Conservation (phyloP, 1,140 invertebrate genomes). For the Phymastichus coffea region DNA sequence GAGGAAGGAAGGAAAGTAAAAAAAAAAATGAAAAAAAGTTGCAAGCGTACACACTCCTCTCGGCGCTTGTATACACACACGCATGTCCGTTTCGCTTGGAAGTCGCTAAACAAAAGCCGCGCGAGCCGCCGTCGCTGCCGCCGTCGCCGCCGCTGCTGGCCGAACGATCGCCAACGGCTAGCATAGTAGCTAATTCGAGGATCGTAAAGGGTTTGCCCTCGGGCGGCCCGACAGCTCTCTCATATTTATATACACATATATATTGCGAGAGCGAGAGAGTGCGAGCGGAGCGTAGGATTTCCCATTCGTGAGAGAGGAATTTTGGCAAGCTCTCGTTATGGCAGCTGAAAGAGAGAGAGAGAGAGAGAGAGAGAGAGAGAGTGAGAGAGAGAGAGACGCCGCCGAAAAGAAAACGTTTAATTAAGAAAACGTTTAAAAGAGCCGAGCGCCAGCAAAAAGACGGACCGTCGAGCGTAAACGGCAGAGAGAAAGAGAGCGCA, state of each 20-base stretch:
- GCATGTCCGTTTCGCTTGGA: no score
- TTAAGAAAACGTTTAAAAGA: slow-evolving; percentile 22
- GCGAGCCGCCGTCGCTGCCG: neutral
- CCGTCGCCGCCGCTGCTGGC: neutral
- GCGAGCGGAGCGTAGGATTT: slow-evolving; percentile 16
- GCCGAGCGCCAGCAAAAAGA: neutral
- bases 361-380: neutral
- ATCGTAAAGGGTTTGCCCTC: slow-evolving; percentile 1
- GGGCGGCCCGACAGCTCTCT: neutral
- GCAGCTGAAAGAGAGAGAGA: neutral
- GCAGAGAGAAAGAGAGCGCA: slow-evolving; percentile 1
- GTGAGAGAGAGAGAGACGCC: neutral
- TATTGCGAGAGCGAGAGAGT: neutral
- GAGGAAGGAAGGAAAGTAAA: neutral
- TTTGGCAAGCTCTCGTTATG: neutral
- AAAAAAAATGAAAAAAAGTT: neutral
- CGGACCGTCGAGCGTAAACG: neutral
- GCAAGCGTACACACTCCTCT: no score
- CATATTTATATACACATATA: slow-evolving; percentile 12
- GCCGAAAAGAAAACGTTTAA: slow-evolving; percentile 18
- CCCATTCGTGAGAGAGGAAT: slow-evolving; percentile 17
- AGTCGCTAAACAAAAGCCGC: no score
- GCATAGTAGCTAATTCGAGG: slow-evolving; percentile 8
- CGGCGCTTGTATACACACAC: no score
- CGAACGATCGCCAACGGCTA: neutral